These are phyloP conservation scores for Acromyrmex echinatior DNA, from an alignment of 1,140 invertebrate species.

Conservation along the genomic window DNA sequence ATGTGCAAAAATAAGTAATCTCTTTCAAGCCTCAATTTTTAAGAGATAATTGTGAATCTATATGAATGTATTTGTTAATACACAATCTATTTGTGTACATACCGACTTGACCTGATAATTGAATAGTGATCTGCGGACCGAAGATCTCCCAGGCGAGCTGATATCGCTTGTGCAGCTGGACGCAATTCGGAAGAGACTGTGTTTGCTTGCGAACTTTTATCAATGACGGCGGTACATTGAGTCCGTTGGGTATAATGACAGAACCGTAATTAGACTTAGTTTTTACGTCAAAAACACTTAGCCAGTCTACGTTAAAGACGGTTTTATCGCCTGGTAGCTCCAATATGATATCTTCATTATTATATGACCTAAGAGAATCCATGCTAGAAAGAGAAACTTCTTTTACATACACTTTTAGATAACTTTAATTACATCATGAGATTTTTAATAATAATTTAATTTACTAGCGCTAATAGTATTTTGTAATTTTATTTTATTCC, in stretches of 20 bases:
- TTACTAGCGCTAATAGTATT: neutral
- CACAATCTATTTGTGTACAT: slow-evolving; percentile 58
- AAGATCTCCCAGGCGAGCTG: slow-evolving; percentile 97
- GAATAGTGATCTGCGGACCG: slow-evolving; percentile 95
- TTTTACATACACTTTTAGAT: neutral
- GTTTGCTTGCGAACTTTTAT: slow-evolving; percentile 88
- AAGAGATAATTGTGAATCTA: neutral
- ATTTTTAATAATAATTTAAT: neutral
- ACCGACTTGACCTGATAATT: slow-evolving; percentile 93
- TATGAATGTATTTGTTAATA: neutral
- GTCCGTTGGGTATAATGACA: slow-evolving; percentile 92
- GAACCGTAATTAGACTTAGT: slow-evolving; percentile 92
- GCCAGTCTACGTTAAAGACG: slow-evolving; percentile 95
- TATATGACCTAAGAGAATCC: slow-evolving; percentile 91
- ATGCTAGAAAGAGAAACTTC: slow-evolving; percentile 86
- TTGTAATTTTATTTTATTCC: neutral
- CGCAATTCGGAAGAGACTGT: slow-evolving; percentile 92
- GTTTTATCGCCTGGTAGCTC: slow-evolving; percentile 94
- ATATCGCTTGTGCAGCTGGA: slow-evolving; percentile 93
- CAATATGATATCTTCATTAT: slow-evolving; percentile 91
- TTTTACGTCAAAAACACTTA: slow-evolving; percentile 92
- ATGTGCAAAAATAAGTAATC: neutral
- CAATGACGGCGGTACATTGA: slow-evolving; percentile 95
- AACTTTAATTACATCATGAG: neutral
- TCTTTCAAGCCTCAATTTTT: slow-evolving; percentile 14